phyloP scores from a whole-genome alignment of 2,797 vertebrate genomes.

The Syncerus caffer region DNA sequence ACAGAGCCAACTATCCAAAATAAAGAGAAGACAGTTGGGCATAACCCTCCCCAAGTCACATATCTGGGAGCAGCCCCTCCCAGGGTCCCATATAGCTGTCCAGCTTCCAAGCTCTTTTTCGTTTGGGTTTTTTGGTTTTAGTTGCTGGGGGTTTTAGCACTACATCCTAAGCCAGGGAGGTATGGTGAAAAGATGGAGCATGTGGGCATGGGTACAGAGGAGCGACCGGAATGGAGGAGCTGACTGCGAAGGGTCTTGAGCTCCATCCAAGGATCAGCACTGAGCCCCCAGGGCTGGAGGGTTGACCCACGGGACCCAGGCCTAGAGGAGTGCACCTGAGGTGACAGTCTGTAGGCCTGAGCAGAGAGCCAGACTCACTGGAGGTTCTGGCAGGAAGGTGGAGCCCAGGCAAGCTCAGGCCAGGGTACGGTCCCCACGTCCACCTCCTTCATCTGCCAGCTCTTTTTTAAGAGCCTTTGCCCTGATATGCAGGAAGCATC shows the following conservation, averaged over 20 bases:
- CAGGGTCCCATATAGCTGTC: neutral
- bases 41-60: no score
- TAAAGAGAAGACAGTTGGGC: neutral
- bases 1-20: neutral
- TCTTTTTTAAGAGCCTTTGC: neutral
- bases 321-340: neutral
- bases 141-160: neutral
- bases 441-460: neutral
- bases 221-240: neutral
- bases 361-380: neutral
- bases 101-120: neutral
- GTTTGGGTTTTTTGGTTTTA: neutral
- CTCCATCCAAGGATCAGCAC: neutral
- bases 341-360: neutral
- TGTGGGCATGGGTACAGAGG: fast-evolving
- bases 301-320: fast-evolving
- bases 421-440: fast-evolving
- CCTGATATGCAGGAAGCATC: neutral
- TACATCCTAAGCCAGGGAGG: neutral
- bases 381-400: neutral
- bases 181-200: neutral
- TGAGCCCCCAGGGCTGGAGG: neutral
- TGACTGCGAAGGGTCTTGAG: neutral
- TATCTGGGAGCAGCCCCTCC: neutral
- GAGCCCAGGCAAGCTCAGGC: neutral